Base-by-base conservation (phyloP, 2,888 invertebrate species). In the Caenorhabditis sulstoni region DNA sequence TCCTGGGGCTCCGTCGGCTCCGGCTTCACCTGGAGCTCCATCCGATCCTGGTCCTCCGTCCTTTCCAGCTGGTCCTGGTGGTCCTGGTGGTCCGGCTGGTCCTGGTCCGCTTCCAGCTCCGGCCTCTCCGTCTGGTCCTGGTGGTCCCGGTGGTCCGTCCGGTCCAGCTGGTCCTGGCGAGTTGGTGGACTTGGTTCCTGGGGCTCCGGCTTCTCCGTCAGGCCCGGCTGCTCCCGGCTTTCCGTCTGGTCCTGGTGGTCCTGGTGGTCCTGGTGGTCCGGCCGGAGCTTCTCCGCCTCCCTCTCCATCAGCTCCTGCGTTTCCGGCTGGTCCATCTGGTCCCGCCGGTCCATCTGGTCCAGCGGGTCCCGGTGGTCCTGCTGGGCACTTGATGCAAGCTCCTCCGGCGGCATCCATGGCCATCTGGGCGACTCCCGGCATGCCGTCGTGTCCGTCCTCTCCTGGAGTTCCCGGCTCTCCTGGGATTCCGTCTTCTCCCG, bases 131-230 rank as follows among this genome's bases (percentile, higher is more conserved):
- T 66, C 67, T 16, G 65, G 58, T 79, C 80, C 80, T 23, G 75
- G 55, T 45, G 68, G 71, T 73, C 77, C 76, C 22, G 71, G 58
- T 66, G 79, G 70, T 68, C 75, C 75, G 9, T 41, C 55, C 47
- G 79, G 70, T 55, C 79, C 82, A 0, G 77, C 74, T 18, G 79
- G 77, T 55, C 79, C 81, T 29, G 81, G 70, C 2, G 52, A 53
- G 64, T 65, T 61, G 35, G 77, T 78, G 2, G 66, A 49, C 70
- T 68, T 74, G 0, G 41, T 45, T 49, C 81, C 83, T 20, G 76
- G 64, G 14, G 76, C 77, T 57, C 85, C 85, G 18, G 83, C 57
- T 45, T 67, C 73, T 61, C 81, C 81, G 53, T 81, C 81, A 8
- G 49, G 23, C 41, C 85, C 85, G 44, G 78, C 66, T 1, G 41